Evolutionary conservation across 2,888 invertebrate species (phyloP).

Genomic region (Pollenia griseotomentosa): DNA sequence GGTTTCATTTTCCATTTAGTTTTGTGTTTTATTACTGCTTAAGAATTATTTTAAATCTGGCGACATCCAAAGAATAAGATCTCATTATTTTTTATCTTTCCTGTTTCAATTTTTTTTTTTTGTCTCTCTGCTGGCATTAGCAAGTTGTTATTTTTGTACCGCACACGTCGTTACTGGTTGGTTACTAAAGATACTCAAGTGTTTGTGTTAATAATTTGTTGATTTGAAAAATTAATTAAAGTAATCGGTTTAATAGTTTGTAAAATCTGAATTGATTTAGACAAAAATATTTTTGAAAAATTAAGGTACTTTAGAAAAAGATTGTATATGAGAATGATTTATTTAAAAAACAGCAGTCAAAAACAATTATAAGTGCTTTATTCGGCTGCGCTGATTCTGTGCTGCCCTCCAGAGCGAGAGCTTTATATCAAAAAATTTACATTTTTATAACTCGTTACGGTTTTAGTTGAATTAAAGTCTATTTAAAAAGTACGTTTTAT

Average conservation of each 20-base stretch:
- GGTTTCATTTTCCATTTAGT: slow-evolving; percentile 54
- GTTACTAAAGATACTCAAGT: slow-evolving; percentile 28
- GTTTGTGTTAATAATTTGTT: slow-evolving; percentile 36
- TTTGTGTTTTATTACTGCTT: slow-evolving; percentile 26
- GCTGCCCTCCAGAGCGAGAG: no score
- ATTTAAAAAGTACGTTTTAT: no score
- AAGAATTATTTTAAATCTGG: slow-evolving; percentile 63
- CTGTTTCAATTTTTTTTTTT: slow-evolving; percentile 1
- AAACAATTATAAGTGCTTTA: no score
- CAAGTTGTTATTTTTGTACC: slow-evolving; percentile 60
- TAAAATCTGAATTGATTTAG: not conserved
- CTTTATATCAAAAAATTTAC: no score
- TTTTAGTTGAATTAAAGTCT: no score
- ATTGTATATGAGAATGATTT: no score
- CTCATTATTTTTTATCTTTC: slow-evolving; percentile 66
- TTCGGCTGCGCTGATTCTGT: no score
- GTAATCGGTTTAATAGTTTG: slow-evolving; percentile 54
- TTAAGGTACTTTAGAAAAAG: no score
- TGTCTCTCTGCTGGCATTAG: slow-evolving; percentile 3
- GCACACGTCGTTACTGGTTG: slow-evolving; percentile 64
- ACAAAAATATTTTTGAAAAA: not conserved
- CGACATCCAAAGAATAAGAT: slow-evolving; percentile 65
- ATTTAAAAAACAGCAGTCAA: no score
- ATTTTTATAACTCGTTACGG: no score
- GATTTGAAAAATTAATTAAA: slow-evolving; percentile 24